Base-by-base conservation (phyloP, 2,888 invertebrate genomes). In the Entomobrya proxima region DNA sequence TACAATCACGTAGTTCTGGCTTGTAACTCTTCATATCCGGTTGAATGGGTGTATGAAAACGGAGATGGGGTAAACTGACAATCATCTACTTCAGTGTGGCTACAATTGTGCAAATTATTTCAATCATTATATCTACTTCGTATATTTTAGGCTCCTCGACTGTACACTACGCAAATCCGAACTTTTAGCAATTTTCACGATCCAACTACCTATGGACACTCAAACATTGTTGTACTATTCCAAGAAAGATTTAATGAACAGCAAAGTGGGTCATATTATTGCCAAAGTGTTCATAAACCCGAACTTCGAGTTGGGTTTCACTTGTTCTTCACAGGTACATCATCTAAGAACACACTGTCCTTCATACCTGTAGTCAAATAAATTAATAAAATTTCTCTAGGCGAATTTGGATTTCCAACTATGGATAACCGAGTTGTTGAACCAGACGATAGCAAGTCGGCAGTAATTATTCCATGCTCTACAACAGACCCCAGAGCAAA, bases 221-320 rank as follows among this genome's bases (percentile, higher is more conserved):
- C 88, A 0, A 89, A 79, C 58, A 89, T 89, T 37, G 88, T 90
- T 30, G 89, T 89, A n/a, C 78, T 90, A 0, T 87, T 89, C 78
- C 89, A 89, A 58, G 90, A 89, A 52, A 55, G 90, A 35, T 89
- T 88, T 58, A 89, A 90, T 83, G 90, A 90, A 44, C 86, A 87
- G 44, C 88, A 89, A 83, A 89, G 89, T 0, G 90, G 90, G 1
- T 86, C 87, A 11, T 90, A 90, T 55, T 86, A 87, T 76, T 90
- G 90, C 50, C 81, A 83, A 52, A 84, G 88, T 67, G 78, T 88
- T 9, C 86, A 88, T 9, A 77, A 88, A 24, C 82, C 86, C 0
- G 77, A 88, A 27, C 32, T 86, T 1, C 67, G 78, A 32, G 85
- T 87, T 6, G 87, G 88, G 15, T 89, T 87, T 74, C 89, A 90